Evolutionary conservation across 2,797 vertebrate genomes (phyloP).

Genomic region (Merluccius polli): DNA sequence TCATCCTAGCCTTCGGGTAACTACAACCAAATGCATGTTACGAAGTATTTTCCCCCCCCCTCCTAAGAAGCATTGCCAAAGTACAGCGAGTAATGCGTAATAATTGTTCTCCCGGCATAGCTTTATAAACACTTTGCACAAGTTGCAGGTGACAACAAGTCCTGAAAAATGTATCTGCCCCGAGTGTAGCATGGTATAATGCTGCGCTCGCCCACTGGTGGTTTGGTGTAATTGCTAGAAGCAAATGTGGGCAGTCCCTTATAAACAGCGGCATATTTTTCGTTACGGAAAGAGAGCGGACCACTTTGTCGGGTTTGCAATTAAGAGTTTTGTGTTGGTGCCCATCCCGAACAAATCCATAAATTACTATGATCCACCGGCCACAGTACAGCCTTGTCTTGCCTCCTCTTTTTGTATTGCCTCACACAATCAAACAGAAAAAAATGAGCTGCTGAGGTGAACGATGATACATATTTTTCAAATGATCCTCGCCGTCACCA

Average conservation of each 20-base stretch:
- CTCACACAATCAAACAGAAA: conserved; percentile 34
- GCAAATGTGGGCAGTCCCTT: conserved; percentile 33
- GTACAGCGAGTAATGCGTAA: conserved; percentile 13
- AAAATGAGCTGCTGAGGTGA: conserved; percentile 52
- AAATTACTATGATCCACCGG: conserved; percentile 30
- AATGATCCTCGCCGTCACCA: conserved; percentile 30
- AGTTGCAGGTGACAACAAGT: conserved; percentile 39
- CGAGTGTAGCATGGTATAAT: conserved; percentile 51
- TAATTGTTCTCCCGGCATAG: conserved; percentile 23
- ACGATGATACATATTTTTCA: conserved; percentile 53
- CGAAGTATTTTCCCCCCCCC: conserved; percentile 37
- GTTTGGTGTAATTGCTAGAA: conserved; percentile 30
- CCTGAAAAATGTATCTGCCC: conserved; percentile 20
- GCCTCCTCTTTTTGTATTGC: conserved; percentile 55
- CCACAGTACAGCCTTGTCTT: conserved; percentile 51
- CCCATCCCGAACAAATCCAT: conserved; percentile 35
- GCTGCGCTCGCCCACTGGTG: conserved; percentile 26
- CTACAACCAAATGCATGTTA: conserved; percentile 22
- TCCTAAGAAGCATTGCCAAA: conserved; percentile 43
- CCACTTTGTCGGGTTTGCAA: conserved; percentile 34
- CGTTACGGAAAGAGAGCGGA: conserved; percentile 25
- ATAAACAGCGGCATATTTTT: conserved; percentile 30
- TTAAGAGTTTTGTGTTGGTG: conserved; percentile 38
- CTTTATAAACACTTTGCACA: conserved; percentile 38
- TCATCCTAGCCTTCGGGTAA: neutral